These are phyloP conservation scores for Tragelaphus scriptus DNA, from an alignment of 2,113 vertebrate species.

Conservation along the genomic window DNA sequence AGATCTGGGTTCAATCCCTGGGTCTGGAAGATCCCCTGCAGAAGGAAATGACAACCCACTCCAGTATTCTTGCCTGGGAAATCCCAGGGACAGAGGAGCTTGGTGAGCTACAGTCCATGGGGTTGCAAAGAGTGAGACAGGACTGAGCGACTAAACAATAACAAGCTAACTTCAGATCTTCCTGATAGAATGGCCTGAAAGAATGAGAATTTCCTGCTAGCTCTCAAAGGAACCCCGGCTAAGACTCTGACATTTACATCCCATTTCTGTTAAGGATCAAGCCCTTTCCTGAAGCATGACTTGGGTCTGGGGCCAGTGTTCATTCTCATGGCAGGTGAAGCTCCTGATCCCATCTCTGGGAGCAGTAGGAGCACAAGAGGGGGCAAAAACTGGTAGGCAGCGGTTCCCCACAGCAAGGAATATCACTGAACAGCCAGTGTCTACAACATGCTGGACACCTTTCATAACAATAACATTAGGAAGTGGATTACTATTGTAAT, in stretches of 20 bases:
- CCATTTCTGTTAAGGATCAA: background rate
- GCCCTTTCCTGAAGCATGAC: background rate
- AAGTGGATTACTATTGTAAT: background rate
- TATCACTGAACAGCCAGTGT: background rate
- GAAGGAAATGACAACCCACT: background rate
- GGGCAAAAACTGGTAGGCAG: fast-evolving
- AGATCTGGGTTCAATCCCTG: background rate
- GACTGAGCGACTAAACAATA: background rate
- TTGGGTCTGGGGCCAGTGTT: background rate
- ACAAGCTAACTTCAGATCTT: background rate
- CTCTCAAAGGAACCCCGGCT: background rate
- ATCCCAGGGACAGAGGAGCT: background rate
- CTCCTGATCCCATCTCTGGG: background rate
- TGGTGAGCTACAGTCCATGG: background rate
- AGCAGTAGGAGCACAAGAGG: background rate
- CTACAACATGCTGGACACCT: background rate
- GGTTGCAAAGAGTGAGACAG: background rate
- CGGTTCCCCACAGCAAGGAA: background rate
- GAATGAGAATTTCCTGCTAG: background rate
- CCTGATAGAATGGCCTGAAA: background rate
- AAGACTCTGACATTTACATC: background rate
- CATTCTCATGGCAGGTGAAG: background rate
- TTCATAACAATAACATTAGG: background rate
- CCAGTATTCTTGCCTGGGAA: background rate
- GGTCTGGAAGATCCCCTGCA: background rate